A percentile compares a stretch with the other conserved stretches of the same genome.
phyloP scores from a whole-genome alignment of 2,888 invertebrate genomes.

The Listrodromus nycthemerus region DNA sequence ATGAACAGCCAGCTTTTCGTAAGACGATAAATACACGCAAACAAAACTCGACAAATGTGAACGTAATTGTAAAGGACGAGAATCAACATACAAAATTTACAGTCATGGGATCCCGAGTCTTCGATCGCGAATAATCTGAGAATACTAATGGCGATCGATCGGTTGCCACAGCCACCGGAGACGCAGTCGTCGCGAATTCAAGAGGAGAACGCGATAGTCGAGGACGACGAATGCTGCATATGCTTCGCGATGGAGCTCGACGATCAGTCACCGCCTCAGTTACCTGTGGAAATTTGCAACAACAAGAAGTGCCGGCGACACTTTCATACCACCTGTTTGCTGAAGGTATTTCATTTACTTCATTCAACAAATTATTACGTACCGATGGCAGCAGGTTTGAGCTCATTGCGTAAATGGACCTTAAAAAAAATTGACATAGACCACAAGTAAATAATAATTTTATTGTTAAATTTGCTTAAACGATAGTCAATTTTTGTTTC shows the following conservation, averaged over 20 bases:
- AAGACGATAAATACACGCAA: conserved; percentile 37
- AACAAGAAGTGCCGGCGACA: conserved; percentile 78
- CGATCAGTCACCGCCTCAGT: conserved; percentile 53
- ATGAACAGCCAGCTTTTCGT: conserved; percentile 75
- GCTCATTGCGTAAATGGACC: too few species aligned
- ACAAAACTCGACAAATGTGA: neutral
- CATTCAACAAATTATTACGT: neutral
- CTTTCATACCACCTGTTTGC: conserved; percentile 80
- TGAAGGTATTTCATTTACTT: conserved; percentile 71
- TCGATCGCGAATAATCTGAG: conserved; percentile 77
- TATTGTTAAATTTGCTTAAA: too few species aligned
- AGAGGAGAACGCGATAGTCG: conserved; percentile 70
- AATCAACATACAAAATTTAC: conserved; percentile 46
- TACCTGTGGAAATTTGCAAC: conserved; percentile 79
- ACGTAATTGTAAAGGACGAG: neutral
- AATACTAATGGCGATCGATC: conserved; percentile 75
- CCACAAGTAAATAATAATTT: too few species aligned
- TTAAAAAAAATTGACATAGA: too few species aligned
- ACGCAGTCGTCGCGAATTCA: conserved; percentile 17
- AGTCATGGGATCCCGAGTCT: conserved; percentile 79
- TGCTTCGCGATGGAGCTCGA: conserved; percentile 79
- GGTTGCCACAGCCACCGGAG: conserved; percentile 74
- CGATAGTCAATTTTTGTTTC: neutral
- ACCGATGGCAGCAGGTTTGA: too few species aligned
- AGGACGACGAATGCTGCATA: conserved; percentile 81